Evolutionary conservation across 2,888 invertebrate genomes (phyloP).

Genomic region (Cataglyphis livida): DNA sequence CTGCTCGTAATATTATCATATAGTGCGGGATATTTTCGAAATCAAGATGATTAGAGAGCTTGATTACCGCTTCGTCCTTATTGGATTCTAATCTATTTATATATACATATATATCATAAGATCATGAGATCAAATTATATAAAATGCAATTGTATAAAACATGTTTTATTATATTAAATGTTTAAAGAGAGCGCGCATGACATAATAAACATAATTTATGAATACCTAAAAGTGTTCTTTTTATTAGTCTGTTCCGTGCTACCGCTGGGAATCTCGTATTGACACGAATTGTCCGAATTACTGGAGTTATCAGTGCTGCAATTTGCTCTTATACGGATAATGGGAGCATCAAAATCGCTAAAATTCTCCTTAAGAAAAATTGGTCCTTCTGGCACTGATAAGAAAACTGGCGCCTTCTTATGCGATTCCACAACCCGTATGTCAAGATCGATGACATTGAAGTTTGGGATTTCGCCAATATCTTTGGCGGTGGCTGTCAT

Average conservation of each 20-base stretch:
- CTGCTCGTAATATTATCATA: slow-evolving; percentile 92
- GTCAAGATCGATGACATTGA: slow-evolving; percentile 91
- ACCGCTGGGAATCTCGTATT: slow-evolving; percentile 90
- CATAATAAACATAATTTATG: neutral
- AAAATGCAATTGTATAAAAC: neutral
- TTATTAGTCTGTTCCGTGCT: slow-evolving; percentile 95
- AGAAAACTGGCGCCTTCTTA: slow-evolving; percentile 93
- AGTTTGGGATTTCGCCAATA: slow-evolving; percentile 89
- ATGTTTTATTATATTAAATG: neutral
- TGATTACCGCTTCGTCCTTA: slow-evolving; percentile 91
- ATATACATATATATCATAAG: slow-evolving; percentile 22
- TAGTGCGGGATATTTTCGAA: slow-evolving; percentile 95
- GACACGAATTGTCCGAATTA: slow-evolving; percentile 89
- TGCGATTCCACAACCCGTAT: slow-evolving; percentile 95
- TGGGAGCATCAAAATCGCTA: slow-evolving; percentile 90
- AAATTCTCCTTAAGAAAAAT: slow-evolving; percentile 92
- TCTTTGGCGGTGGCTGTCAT: slow-evolving; percentile 93
- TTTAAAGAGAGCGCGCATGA: neutral
- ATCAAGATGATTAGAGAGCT: slow-evolving; percentile 92
- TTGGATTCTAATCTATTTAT: slow-evolving; percentile 87
- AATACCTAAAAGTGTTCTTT: slow-evolving; percentile 88
- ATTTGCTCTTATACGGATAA: slow-evolving; percentile 91
- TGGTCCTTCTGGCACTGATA: slow-evolving; percentile 87
- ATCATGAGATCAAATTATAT: neutral
- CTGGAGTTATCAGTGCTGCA: slow-evolving; percentile 87